phyloP scores from a whole-genome alignment of 2,113 vertebrate genomes.

The Seriola quinqueradiata region DNA sequence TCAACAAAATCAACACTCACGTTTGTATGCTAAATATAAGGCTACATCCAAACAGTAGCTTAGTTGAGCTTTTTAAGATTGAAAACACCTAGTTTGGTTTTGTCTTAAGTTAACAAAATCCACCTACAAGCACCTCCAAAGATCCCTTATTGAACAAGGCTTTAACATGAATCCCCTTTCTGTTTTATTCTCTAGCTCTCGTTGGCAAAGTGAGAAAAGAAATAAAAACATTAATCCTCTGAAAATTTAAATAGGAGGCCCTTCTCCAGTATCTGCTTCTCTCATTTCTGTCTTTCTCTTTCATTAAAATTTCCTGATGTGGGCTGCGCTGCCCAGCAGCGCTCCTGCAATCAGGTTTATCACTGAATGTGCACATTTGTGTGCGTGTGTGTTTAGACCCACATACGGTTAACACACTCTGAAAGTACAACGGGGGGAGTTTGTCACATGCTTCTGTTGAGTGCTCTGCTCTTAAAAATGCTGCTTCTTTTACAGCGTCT shows the following conservation, averaged over 20 bases:
- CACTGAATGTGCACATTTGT: not conserved
- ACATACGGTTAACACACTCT: not conserved
- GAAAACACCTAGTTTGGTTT: not conserved
- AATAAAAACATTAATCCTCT: too few species aligned
- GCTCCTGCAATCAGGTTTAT: not conserved
- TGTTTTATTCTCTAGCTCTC: too few species aligned
- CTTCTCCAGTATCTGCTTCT: not conserved
- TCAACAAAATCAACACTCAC: too few species aligned
- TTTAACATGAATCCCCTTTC: not conserved
- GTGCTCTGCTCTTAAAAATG: slow-evolving; percentile 33
- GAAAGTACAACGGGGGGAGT: slow-evolving; percentile 37
- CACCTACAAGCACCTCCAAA: not conserved
- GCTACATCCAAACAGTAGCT: not conserved
- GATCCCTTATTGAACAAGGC: not conserved
- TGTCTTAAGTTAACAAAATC: too few species aligned
- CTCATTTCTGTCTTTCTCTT: not conserved
- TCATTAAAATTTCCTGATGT: not conserved
- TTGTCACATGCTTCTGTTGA: slow-evolving; percentile 54
- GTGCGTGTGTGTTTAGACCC: not conserved
- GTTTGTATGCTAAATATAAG: not conserved
- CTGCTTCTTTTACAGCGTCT: slow-evolving; percentile 52
- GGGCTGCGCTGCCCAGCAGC: not conserved
- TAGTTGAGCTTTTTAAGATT: not conserved
- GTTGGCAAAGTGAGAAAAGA: not conserved
- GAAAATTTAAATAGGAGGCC: not conserved